Evolutionary conservation across 1,140 invertebrate genomes (phyloP).

Genomic region (Homarus americanus): DNA sequence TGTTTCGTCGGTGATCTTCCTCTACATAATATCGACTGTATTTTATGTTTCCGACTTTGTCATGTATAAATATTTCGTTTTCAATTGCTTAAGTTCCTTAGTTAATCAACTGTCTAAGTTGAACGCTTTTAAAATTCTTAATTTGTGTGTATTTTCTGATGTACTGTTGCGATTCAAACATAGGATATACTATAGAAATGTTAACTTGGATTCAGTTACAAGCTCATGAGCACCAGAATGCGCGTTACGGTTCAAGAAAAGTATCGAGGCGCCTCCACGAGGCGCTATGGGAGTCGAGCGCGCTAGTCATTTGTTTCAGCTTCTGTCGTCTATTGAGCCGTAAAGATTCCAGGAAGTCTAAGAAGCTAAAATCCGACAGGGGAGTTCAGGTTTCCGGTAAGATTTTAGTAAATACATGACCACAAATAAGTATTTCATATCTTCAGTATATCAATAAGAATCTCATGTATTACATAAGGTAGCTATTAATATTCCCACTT

Average conservation of each 20-base stretch:
- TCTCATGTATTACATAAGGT: not conserved
- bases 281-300: not conserved
- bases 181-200: conserved; percentile 34
- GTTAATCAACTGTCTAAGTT: not conserved
- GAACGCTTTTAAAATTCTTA: not conserved
- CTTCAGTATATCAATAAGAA: not conserved
- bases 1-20: not conserved
- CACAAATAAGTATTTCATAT: not conserved
- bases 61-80: conserved; percentile 15
- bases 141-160: not conserved
- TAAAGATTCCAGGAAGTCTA: conserved; percentile 31
- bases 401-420: conserved; percentile 13
- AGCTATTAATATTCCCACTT: not conserved
- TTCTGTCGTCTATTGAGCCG: conserved; percentile 39
- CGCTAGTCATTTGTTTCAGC: conserved; percentile 1
- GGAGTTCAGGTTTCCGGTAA: conserved; percentile 11
- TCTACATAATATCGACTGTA: conserved; percentile 4
- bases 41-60: not conserved
- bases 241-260: not conserved
- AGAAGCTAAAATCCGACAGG: conserved; percentile 10
- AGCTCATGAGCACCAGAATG: conserved; percentile 14
- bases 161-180: conserved; percentile 2
- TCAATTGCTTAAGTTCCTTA: not conserved
- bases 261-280: not conserved
- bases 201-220: not conserved